Evolutionary conservation across 1,140 invertebrate genomes (phyloP).

Genomic region (Musca vetustissima): DNA sequence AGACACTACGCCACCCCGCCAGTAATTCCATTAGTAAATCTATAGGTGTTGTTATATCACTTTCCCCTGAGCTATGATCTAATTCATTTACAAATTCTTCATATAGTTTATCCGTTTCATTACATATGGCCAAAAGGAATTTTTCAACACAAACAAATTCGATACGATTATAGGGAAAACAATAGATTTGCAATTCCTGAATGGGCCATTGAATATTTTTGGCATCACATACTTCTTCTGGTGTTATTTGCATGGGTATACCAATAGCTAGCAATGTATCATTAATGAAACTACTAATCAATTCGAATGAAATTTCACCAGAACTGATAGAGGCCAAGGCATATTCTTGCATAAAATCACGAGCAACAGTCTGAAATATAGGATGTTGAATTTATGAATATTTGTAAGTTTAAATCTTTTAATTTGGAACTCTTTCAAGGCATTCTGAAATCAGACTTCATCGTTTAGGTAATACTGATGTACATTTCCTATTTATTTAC

Average conservation of each 20-base stretch:
- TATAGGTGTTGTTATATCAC: background rate
- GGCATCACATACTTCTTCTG: background rate
- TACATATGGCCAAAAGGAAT: background rate
- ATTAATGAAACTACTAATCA: background rate
- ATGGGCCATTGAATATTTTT: background rate
- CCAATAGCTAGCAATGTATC: background rate
- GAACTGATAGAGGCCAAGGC: background rate
- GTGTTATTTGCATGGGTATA: background rate
- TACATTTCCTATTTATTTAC: too few relatives aligned
- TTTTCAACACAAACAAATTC: background rate
- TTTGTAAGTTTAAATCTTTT: too few relatives aligned
- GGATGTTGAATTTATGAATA: background rate
- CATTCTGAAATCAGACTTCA: too few relatives aligned
- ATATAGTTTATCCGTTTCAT: background rate
- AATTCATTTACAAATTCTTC: background rate
- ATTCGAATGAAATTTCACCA: background rate
- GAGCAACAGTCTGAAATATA: background rate
- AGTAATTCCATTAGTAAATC: conserved; percentile 2
- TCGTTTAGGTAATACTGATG: too few relatives aligned
- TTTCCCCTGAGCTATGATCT: background rate
- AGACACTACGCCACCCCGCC: background rate
- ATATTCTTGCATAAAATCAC: background rate
- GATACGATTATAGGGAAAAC: background rate
- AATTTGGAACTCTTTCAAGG: too few relatives aligned
- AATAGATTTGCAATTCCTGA: conserved; percentile 8